Conservation (phyloP, 2,888 invertebrate species). For the Caenorhabditis becei region DNA sequence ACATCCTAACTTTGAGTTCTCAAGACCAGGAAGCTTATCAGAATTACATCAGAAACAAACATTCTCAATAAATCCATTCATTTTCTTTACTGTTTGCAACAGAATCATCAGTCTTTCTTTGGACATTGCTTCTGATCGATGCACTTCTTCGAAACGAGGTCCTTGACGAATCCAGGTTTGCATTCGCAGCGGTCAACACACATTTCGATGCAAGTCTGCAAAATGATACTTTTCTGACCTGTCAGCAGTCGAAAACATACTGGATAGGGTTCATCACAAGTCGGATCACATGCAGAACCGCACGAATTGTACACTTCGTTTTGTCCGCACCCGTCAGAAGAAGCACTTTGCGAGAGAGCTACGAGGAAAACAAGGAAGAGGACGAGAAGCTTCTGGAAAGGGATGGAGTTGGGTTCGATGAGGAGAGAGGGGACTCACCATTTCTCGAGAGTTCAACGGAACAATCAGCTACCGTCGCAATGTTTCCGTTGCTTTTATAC, state of each 20-base stretch:
- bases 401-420: neutral
- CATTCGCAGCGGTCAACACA: slow-evolving; percentile 46
- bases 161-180: slow-evolving; percentile 32
- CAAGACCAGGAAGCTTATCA: slow-evolving; percentile 41
- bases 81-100: neutral
- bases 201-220: slow-evolving; percentile 43
- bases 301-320: slow-evolving; percentile 32
- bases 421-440: neutral
- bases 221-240: neutral
- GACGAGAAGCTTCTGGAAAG: slow-evolving; percentile 11
- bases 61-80: slow-evolving; percentile 1
- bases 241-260: slow-evolving; percentile 10
- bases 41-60: slow-evolving; percentile 31
- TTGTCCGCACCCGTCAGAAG: slow-evolving; percentile 2
- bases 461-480: neutral
- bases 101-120: slow-evolving; percentile 2
- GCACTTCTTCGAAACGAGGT: slow-evolving; percentile 30
- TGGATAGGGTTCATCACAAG: slow-evolving; percentile 30
- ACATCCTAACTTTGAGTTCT: slow-evolving; percentile 27
- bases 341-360: neutral
- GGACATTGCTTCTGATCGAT: slow-evolving; percentile 28
- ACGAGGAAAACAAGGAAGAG: neutral
- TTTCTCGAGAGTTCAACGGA: neutral
- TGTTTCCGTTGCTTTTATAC: neutral
- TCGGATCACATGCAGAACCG: slow-evolving; percentile 38